Evolutionary conservation across 1,140 invertebrate species (phyloP), one percentile per base, ranked within the genome.

Genomic region (Wiebesia pumilae): DNA sequence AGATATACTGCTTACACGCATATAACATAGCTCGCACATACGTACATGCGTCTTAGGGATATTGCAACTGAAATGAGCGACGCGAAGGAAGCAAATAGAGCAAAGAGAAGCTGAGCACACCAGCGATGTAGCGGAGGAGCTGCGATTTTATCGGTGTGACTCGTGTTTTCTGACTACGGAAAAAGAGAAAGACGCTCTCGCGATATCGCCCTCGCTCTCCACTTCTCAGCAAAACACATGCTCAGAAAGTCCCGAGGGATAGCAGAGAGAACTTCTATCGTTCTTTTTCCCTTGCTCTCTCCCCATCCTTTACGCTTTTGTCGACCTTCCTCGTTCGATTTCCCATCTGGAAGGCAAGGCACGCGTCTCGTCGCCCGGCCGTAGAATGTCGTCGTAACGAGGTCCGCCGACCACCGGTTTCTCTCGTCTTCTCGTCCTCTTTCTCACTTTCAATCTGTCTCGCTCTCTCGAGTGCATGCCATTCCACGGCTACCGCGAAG

Each of bases 311-410:
- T 30, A 65, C 73, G 35, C 73, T 51, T 19, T 38, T n/a, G 58
- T 38, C 79, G 79, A 86, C 79, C 84, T 86, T 86, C 84, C 79
- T 81, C 79, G 79, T 90, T 91, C 90, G 90, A 90, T 90, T 87
- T 88, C 88, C 91, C 90, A 94, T 94, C 92, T 91, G 88, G 92
- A 91, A 94, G 91, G 93, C 93, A 93, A 92, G 92, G 92, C 93
- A 94, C 93, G 93, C 93, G 93, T 94, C 92, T 71, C 79, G 51
- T 91, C 88, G 88, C 81, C 88, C 87, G 90, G 85, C 89, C 87
- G 89, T 89, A 93, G 93, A 93, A 94, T 93, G 93, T 90, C 93
- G 91, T 91, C 92, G 92, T 93, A 93, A 94, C 92, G 92, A 94
- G 91, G 91, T 90, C 89, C 90, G 88, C 89, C 81, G 78, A 47